These are phyloP conservation scores for Myrmecophaga tridactyla DNA, from an alignment of 2,113 vertebrate genomes.

Conservation along the genomic window DNA sequence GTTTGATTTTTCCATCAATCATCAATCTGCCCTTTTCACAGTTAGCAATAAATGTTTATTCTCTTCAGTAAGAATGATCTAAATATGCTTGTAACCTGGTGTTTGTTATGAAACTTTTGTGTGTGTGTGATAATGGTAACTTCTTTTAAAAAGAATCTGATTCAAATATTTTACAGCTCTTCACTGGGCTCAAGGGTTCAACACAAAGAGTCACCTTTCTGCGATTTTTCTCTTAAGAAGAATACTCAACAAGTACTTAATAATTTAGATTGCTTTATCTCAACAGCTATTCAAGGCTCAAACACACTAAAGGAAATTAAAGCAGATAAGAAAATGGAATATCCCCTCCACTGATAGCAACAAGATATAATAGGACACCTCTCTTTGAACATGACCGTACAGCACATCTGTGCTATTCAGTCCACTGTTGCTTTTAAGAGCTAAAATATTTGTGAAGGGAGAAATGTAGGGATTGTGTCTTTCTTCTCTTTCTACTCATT, in stretches of 20 bases:
- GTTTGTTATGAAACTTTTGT: constrained; percentile 38
- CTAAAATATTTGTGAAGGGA: neutral
- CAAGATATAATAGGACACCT: neutral
- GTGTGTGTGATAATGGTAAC: neutral
- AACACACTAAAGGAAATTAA: constrained; percentile 43
- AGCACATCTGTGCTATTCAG: neutral
- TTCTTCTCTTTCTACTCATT: neutral
- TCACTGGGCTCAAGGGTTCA: constrained; percentile 27
- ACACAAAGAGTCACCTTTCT: constrained; percentile 36
- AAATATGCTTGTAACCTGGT: constrained; percentile 54
- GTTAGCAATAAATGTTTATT: constrained; percentile 66
- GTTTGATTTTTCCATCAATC: constrained; percentile 66
- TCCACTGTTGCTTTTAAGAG: neutral
- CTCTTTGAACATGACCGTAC: neutral
- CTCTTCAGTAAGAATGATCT: constrained; percentile 50
- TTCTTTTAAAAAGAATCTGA: neutral
- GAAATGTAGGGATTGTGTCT: neutral
- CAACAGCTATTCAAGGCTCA: constrained; percentile 31
- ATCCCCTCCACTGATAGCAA: constrained; percentile 9
- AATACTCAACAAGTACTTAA: constrained; percentile 17
- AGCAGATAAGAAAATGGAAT: constrained; percentile 48
- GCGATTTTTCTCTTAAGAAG: constrained; percentile 14
- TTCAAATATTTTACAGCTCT: neutral
- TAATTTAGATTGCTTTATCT: constrained; percentile 41
- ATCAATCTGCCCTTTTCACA: constrained; percentile 65